Percentiles rank a stretch among this genome's conserved stretches.
These are phyloP conservation scores for Chauna torquata DNA, from an alignment of 2,113 vertebrate genomes.

Conservation along the genomic window DNA sequence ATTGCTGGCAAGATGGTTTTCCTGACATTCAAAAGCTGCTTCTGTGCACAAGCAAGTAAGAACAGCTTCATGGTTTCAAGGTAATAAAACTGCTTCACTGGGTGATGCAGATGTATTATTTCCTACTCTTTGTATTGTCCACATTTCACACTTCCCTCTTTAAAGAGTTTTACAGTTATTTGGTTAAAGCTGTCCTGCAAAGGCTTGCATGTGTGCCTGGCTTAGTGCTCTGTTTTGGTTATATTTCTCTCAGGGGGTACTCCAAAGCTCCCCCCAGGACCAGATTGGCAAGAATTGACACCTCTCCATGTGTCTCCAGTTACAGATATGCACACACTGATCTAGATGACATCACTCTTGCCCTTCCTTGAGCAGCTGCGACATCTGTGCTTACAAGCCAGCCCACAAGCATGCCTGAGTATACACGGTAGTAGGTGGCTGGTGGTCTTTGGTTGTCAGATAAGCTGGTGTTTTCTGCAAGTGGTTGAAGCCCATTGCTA, in stretches of 20 bases:
- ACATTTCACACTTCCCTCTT: not conserved
- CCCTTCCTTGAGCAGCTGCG: not conserved
- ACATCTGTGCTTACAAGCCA: not conserved
- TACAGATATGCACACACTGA: accelerated
- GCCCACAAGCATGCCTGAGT: not conserved
- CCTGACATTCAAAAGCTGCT: not conserved
- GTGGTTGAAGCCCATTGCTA: not conserved
- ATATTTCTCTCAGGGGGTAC: not conserved
- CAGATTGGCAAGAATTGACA: not conserved
- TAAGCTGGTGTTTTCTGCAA: not conserved
- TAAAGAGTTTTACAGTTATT: not conserved
- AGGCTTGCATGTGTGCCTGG: not conserved
- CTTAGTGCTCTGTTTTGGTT: not conserved
- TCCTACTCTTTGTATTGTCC: not conserved
- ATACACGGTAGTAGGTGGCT: not conserved
- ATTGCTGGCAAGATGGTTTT: not conserved
- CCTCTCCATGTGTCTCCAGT: not conserved
- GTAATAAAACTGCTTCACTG: not conserved
- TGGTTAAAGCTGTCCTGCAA: not conserved
- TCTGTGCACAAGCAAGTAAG: not conserved
- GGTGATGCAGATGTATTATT: not conserved
- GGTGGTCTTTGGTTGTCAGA: not conserved
- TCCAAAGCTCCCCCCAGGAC: not conserved
- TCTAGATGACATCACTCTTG: not conserved
- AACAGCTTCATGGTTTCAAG: not conserved